These are phyloP conservation scores for Albula glossodonta DNA, from an alignment of 2,113 vertebrate genomes.

Conservation along the genomic window DNA sequence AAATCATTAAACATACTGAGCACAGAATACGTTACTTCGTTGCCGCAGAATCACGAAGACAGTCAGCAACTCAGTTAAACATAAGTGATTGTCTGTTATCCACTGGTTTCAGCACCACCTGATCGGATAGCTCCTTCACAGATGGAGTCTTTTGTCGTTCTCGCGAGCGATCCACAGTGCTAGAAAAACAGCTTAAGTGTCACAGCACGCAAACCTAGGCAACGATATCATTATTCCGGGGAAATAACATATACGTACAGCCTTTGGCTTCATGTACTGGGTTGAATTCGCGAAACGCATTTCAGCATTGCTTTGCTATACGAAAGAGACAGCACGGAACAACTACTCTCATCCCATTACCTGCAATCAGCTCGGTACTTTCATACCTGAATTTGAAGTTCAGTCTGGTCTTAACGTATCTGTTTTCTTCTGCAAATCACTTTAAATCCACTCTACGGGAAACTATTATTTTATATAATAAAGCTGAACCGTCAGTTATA, in stretches of 20 bases:
- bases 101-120: background rate
- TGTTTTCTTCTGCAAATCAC: background rate
- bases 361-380: background rate
- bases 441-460: background rate
- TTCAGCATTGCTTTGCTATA: background rate
- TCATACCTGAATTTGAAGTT: background rate
- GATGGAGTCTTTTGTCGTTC: background rate
- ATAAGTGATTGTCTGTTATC: background rate
- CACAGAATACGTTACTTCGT: background rate
- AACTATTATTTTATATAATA: background rate
- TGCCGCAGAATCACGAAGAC: background rate
- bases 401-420: background rate
- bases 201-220: background rate
- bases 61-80: background rate
- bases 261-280: background rate
- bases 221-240: background rate
- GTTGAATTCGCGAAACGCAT: background rate
- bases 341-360: background rate
- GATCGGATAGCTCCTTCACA: constrained; percentile 2
- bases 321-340: background rate
- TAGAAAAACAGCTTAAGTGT: background rate
- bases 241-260: background rate
- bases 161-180: background rate
- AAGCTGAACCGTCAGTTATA: background rate
- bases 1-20: background rate